phyloP scores from a whole-genome alignment of 2,113 vertebrate genomes.

The Acanthochromis polyacanthus region DNA sequence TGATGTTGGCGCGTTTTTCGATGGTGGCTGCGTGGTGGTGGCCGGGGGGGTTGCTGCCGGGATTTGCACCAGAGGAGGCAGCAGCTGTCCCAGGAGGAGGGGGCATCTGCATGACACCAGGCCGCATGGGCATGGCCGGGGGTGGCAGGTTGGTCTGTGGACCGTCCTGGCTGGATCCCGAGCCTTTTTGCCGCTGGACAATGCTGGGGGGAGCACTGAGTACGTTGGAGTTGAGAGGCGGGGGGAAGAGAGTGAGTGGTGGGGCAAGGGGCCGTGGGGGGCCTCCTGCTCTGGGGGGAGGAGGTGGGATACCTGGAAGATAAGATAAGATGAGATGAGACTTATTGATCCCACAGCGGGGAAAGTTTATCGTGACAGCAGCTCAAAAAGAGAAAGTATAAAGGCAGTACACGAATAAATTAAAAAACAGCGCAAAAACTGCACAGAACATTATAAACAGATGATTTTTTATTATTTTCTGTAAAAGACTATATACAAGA shows the following conservation, averaged over 20 bases:
- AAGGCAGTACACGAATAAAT: no score
- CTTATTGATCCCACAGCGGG: no score
- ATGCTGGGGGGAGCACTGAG: slow-evolving; percentile 96
- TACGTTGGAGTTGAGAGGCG: slow-evolving; percentile 90
- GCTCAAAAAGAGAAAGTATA: no score
- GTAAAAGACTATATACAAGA: no score
- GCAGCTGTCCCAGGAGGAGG: slow-evolving; percentile 83
- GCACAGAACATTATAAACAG: no score
- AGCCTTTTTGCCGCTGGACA: slow-evolving; percentile 93
- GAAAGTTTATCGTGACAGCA: no score
- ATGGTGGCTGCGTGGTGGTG: slow-evolving; percentile 83
- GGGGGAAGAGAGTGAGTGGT: slow-evolving; percentile 92
- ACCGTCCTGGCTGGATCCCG: slow-evolving; percentile 80
- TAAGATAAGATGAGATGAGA: no score
- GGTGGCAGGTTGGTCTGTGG: slow-evolving; percentile 76
- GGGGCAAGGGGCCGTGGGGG: slow-evolving; percentile 90
- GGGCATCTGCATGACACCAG: slow-evolving; percentile 82
- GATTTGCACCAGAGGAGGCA: slow-evolving; percentile 30
- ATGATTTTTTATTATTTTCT: no score
- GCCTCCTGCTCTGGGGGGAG: slow-evolving; percentile 90
- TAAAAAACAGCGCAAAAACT: no score
- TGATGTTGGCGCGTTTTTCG: slow-evolving; percentile 85
- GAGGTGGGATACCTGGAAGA: slow-evolving; percentile 92
- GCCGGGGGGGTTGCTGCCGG: slow-evolving; percentile 53
- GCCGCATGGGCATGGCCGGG: slow-evolving; percentile 78